Percentiles rank a stretch among this genome's conserved stretches.
These are phyloP conservation scores for Paralichthys olivaceus DNA, from an alignment of 2,113 vertebrate species.

Conservation along the genomic window DNA sequence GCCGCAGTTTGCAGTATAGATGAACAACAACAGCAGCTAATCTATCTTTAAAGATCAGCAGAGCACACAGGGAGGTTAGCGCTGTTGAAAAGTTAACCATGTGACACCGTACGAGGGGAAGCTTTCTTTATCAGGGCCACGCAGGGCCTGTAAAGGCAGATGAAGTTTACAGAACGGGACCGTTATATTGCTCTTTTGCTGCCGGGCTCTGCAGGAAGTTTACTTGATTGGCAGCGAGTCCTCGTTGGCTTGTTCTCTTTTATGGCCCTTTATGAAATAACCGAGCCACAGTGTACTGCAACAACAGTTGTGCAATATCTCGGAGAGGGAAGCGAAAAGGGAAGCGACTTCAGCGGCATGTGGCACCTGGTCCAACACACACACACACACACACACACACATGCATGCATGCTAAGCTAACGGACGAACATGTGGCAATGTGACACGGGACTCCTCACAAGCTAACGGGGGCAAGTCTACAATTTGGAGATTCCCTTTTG, in stretches of 20 bases:
- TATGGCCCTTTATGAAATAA: constrained; percentile 67
- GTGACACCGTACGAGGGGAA: neutral
- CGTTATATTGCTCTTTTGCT: constrained; percentile 13
- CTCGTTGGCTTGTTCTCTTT: constrained; percentile 49
- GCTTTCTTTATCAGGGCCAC: constrained; percentile 8
- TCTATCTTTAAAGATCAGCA: constrained; percentile 4
- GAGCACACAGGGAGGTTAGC: neutral
- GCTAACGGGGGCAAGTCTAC: no score
- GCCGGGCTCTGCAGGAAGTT: constrained; percentile 25
- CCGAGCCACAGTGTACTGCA: constrained; percentile 36
- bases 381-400: constrained; percentile 34
- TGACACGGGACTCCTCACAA: constrained; percentile 1
- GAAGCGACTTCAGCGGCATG: constrained; percentile 67
- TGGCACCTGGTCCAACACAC: constrained; percentile 59
- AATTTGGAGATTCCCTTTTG: no score
- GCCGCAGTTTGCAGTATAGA: neutral
- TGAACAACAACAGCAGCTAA: neutral
- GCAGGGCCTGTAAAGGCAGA: constrained; percentile 13
- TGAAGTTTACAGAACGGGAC: constrained; percentile 7
- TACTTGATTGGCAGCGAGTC: constrained; percentile 32
- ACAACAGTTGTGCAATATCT: constrained; percentile 71
- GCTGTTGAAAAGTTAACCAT: neutral
- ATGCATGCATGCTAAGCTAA: neutral
- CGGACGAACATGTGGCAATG: constrained; percentile 15
- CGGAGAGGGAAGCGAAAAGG: constrained; percentile 75